Evolutionary conservation across 1,140 invertebrate species (phyloP).

Genomic region (Colletes gigas): DNA sequence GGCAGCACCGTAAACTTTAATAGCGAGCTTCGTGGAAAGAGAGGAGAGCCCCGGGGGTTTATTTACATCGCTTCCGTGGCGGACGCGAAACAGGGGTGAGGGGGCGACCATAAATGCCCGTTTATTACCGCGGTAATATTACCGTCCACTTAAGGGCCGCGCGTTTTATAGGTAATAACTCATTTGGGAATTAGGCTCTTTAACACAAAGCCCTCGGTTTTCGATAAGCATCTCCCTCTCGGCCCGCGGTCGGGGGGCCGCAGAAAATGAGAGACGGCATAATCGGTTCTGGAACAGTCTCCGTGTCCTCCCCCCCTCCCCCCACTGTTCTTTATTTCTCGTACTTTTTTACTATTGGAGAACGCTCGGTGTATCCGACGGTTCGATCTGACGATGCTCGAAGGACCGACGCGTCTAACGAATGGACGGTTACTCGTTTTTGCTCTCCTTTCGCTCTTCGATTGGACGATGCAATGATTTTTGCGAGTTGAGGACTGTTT

Average conservation of each 20-base stretch:
- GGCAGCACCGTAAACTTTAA: constrained; percentile 53
- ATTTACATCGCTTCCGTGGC: constrained; percentile 61
- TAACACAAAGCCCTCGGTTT: constrained; percentile 72
- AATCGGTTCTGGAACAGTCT: constrained; percentile 2
- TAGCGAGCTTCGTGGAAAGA: constrained; percentile 46
- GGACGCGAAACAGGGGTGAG: constrained; percentile 20
- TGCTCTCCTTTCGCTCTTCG: no score
- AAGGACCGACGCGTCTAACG: no score
- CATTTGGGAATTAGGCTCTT: constrained; percentile 75
- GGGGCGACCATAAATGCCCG: constrained; percentile 71
- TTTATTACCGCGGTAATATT: constrained; percentile 77
- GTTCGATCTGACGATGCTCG: background rate
- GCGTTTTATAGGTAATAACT: constrained; percentile 78
- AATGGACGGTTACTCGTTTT: no score
- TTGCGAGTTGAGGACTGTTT: no score
- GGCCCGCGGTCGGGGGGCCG: background rate
- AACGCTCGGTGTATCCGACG: background rate
- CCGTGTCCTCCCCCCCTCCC: background rate
- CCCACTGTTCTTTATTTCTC: background rate
- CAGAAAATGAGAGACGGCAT: constrained; percentile 48
- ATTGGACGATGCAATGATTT: background rate
- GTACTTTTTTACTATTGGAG: background rate
- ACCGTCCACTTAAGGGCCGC: constrained; percentile 71
- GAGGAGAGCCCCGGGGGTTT: constrained; percentile 48
- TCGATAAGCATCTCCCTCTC: constrained; percentile 66